Percentiles rank a stretch among this genome's conserved stretches.
Conservation (phyloP, 2,888 invertebrate genomes). For the Stenotaenia linearis region DNA sequence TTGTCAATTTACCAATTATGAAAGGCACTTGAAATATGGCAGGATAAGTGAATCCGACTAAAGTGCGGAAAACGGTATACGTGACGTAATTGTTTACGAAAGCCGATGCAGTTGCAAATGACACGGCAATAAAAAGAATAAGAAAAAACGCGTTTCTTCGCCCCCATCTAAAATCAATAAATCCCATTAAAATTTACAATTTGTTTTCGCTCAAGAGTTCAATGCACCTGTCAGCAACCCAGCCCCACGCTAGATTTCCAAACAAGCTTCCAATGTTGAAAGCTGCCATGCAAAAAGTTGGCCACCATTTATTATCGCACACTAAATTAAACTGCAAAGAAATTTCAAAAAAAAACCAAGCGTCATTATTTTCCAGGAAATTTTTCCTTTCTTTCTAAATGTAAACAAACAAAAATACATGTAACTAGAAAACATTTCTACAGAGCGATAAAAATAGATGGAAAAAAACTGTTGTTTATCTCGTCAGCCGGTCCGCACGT, state of each 20-base stretch:
- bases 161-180: slow-evolving; percentile 54
- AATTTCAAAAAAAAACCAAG: neutral
- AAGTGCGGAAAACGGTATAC: slow-evolving; percentile 56
- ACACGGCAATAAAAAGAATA: slow-evolving; percentile 58
- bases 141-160: slow-evolving; percentile 58
- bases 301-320: slow-evolving; percentile 59
- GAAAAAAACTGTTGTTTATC: neutral
- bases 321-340: slow-evolving; percentile 56
- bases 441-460: too few species aligned
- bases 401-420: neutral
- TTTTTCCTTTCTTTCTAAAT: neutral
- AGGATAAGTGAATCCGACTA: slow-evolving; percentile 61
- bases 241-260: slow-evolving; percentile 61
- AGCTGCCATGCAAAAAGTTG: slow-evolving; percentile 59
- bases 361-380: neutral
- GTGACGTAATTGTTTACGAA: slow-evolving; percentile 58
- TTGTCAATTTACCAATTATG: slow-evolving; percentile 53
- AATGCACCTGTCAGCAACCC: slow-evolving; percentile 59
- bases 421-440: neutral
- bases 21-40: slow-evolving; percentile 63
- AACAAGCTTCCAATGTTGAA: slow-evolving; percentile 65
- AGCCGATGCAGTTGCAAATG: slow-evolving; percentile 57
- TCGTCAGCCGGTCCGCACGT: neutral
- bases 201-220: neutral
- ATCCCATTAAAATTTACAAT: neutral